These are phyloP conservation scores for Etia nguti DNA, from an alignment of 2,113 vertebrate species.

Conservation along the genomic window DNA sequence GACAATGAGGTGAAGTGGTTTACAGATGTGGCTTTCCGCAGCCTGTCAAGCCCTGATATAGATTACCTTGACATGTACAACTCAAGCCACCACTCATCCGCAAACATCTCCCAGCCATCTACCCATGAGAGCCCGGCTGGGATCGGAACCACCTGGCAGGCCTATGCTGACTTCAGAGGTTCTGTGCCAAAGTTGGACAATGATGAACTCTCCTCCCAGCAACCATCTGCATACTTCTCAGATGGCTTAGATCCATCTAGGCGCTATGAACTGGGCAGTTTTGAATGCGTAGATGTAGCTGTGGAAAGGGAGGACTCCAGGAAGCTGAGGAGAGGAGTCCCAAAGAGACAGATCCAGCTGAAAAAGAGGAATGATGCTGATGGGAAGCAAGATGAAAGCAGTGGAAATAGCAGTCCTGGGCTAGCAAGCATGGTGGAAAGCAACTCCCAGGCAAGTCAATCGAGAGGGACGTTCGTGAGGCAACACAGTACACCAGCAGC, in stretches of 20 bases:
- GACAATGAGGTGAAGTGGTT: conserved; percentile 83
- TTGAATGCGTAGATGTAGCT: conserved; percentile 86
- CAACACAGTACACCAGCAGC: conserved; percentile 69
- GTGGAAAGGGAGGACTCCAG: conserved; percentile 79
- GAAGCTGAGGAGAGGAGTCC: conserved; percentile 82
- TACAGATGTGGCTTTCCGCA: conserved; percentile 74
- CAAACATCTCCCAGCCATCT: conserved; percentile 77
- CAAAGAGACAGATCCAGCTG: conserved; percentile 92
- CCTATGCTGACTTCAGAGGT: conserved; percentile 71
- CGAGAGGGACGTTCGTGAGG: conserved; percentile 63
- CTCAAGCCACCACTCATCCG: conserved; percentile 76
- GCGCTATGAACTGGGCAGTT: conserved; percentile 74
- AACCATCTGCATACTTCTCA: conserved; percentile 26
- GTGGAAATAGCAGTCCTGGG: conserved; percentile 55
- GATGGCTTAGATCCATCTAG: conserved; percentile 66
- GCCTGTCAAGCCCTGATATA: conserved; percentile 72
- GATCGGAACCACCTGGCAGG: conserved; percentile 68
- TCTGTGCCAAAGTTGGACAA: conserved; percentile 60
- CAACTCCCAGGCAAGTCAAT: conserved; percentile 31
- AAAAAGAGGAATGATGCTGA: conserved; percentile 78
- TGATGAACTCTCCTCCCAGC: conserved; percentile 56
- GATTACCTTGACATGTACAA: conserved; percentile 81
- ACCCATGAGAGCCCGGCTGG: conserved; percentile 77
- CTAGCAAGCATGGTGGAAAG: conserved; percentile 33
- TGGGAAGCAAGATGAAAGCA: conserved; percentile 50